phyloP scores from a whole-genome alignment of 1,140 invertebrate species.

The Drosophila parvula region DNA sequence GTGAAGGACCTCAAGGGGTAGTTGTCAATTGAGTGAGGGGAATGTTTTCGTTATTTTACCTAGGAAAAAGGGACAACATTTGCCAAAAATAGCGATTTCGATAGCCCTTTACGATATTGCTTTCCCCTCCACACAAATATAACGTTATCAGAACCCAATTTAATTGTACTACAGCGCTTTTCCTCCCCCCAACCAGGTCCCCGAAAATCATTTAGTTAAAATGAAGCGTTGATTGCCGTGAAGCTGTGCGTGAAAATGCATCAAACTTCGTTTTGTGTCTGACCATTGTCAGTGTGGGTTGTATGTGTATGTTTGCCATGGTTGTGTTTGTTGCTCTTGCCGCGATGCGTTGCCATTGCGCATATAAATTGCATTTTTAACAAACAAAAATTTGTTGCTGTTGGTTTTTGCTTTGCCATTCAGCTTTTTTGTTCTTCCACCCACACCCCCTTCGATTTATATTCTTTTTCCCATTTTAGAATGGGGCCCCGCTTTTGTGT shows the following conservation, averaged over 20 bases:
- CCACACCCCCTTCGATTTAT: neutral
- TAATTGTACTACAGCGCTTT: slow-evolving; percentile 13
- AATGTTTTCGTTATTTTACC: neutral
- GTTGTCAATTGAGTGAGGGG: neutral
- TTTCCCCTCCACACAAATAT: neutral
- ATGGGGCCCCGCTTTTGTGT: neutral
- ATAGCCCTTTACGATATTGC: slow-evolving; percentile 7
- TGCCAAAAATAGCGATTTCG: slow-evolving; percentile 2
- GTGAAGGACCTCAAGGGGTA: slow-evolving; percentile 1
- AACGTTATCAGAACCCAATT: slow-evolving; percentile 24
- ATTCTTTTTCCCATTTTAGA: slow-evolving; percentile 28
- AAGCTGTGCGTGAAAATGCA: slow-evolving; percentile 76
- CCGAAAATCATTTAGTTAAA: slow-evolving; percentile 64
- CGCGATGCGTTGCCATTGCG: slow-evolving; percentile 53
- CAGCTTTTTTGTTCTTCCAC: slow-evolving; percentile 1
- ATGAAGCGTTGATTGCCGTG: slow-evolving; percentile 77
- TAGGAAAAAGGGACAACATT: neutral
- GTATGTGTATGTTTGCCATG: slow-evolving; percentile 20
- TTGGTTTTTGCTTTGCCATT: slow-evolving; percentile 55
- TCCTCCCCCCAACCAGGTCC: neutral
- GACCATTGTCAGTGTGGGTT: slow-evolving; percentile 38
- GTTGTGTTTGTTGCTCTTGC: slow-evolving; percentile 45
- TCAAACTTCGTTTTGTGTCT: slow-evolving; percentile 62
- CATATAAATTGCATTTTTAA: slow-evolving; percentile 82
- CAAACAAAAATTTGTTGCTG: slow-evolving; percentile 64